These are phyloP conservation scores for Drosophila chauvacae DNA, from an alignment of 1,140 invertebrate genomes.

Conservation along the genomic window DNA sequence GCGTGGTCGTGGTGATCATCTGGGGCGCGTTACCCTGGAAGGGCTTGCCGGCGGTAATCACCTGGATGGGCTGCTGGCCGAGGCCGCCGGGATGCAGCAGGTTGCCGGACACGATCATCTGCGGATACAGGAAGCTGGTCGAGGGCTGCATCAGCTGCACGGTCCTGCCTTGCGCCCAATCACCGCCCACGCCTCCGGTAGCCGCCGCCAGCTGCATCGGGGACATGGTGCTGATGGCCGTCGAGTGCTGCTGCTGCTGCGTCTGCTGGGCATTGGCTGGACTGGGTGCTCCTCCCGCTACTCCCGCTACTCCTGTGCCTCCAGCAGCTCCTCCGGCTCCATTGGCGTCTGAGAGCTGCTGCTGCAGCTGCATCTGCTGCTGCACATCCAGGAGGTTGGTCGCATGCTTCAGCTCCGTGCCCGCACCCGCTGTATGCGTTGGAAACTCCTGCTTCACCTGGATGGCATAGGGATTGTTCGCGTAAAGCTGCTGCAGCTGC, in stretches of 20 bases:
- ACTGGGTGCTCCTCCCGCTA: conserved; percentile 49
- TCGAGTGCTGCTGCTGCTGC: conserved; percentile 85
- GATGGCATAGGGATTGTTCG: conserved; percentile 81
- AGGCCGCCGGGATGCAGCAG: conserved; percentile 90
- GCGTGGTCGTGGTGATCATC: conserved; percentile 90
- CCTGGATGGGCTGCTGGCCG: conserved; percentile 90
- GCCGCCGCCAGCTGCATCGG: conserved; percentile 85
- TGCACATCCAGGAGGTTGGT: conserved; percentile 79
- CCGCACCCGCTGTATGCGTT: conserved; percentile 56
- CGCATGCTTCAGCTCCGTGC: conserved; percentile 82
- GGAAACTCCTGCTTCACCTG: conserved; percentile 85
- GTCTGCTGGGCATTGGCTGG: conserved; percentile 68
- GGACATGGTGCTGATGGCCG: conserved; percentile 84
- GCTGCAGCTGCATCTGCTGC: conserved; percentile 85
- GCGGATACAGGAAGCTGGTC: conserved; percentile 92
- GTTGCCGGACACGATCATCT: conserved; percentile 91
- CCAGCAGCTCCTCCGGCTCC: conserved; percentile 62
- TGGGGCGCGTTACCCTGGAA: conserved; percentile 92
- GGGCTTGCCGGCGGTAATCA: conserved; percentile 91
- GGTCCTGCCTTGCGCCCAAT: conserved; percentile 87
- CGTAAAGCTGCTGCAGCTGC: conserved; percentile 84
- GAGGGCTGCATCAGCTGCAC: conserved; percentile 94
- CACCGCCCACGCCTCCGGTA: conserved; percentile 85
- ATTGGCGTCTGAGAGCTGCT: conserved; percentile 71
- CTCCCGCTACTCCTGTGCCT: conserved; percentile 37